Evolutionary conservation across 2,888 invertebrate species (phyloP), one percentile per base, ranked within the genome.

Genomic region (Netelia fuscicornis): DNA sequence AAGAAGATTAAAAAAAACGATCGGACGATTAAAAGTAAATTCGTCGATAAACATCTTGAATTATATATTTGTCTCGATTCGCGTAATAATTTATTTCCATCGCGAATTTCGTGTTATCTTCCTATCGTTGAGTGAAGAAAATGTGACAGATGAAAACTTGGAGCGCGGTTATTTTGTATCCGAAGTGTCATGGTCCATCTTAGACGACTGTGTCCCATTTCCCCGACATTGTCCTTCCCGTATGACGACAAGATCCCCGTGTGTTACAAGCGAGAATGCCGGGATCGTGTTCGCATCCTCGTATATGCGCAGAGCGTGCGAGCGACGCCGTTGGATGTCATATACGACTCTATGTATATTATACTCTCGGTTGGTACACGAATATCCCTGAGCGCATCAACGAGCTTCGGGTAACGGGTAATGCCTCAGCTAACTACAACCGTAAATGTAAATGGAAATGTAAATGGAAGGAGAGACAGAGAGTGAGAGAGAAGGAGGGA

Each of bases 401-500:
- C 52, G 62, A 23, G 62, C 52, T 13, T 23, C 52, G 23, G 52
- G 20, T 68, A 44, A 44, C 58, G 25, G 71, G 74, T 81, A 74
- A 81, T 74, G 42, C 80, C 74, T 44, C 74, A 13, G 72, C 74
- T 74, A 67, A 81, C 80, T 74, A 74, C 67, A 81, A 60, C 48
- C 74, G 74, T 81, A 81, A 81, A 81, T 81, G 80, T 74, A 81
- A 81, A 81, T 81, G 80, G 67, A 74, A 81, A 74, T 81, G 74
- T 64, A 81, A 74, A 81, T 74, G 72, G 58, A 54, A 54, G 54
- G n/a, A 13, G 13, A 17, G n/a, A 17, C 17, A 54, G 17, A n/a
- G 54, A 5, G n/a, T n/a, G 54, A 17, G 6, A 17, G 54, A 54
- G 54, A 2, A 1, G n/a, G 54, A 54, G 17, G 6, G 37, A 37